phyloP scores from a whole-genome alignment of 2,888 invertebrate genomes.

The Poecilus cupreus region DNA sequence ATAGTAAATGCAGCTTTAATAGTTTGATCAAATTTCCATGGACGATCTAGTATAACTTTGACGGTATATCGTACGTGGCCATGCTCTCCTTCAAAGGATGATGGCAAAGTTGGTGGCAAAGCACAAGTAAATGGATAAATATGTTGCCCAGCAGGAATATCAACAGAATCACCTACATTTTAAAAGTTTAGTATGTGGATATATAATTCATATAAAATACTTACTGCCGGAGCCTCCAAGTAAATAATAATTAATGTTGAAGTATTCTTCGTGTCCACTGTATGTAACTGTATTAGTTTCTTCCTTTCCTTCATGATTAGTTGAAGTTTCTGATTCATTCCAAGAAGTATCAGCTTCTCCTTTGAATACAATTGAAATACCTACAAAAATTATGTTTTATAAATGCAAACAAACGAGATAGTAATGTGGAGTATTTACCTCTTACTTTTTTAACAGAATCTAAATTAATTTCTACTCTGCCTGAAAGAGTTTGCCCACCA shows the following conservation, averaged over 20 bases:
- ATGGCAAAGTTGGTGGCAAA: conserved; percentile 83
- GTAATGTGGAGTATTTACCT: conserved; percentile 50
- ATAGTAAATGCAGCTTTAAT: conserved; percentile 89
- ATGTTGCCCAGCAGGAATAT: conserved; percentile 82
- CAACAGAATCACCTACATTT: conserved; percentile 75
- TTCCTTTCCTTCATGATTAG: conserved; percentile 39
- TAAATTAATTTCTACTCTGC: conserved; percentile 60
- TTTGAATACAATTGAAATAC: conserved; percentile 59
- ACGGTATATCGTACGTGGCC: conserved; percentile 87
- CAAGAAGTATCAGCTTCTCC: conserved; percentile 61
- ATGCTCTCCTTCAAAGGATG: conserved; percentile 83
- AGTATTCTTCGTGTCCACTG: conserved; percentile 52
- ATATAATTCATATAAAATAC: background rate
- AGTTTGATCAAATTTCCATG: conserved; percentile 90
- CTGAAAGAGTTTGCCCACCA: conserved; percentile 61
- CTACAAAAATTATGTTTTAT: conserved; percentile 54
- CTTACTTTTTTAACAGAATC: conserved; percentile 60
- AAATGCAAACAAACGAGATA: background rate
- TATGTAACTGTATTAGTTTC: conserved; percentile 35
- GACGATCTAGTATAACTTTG: conserved; percentile 86
- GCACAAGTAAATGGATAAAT: conserved; percentile 87
- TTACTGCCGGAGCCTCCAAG: conserved; percentile 28
- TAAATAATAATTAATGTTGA: conserved; percentile 54
- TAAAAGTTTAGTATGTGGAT: background rate
- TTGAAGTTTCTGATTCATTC: conserved; percentile 57